Evolutionary conservation across 1,140 invertebrate species (phyloP).

Genomic region (Dysdera silvatica): DNA sequence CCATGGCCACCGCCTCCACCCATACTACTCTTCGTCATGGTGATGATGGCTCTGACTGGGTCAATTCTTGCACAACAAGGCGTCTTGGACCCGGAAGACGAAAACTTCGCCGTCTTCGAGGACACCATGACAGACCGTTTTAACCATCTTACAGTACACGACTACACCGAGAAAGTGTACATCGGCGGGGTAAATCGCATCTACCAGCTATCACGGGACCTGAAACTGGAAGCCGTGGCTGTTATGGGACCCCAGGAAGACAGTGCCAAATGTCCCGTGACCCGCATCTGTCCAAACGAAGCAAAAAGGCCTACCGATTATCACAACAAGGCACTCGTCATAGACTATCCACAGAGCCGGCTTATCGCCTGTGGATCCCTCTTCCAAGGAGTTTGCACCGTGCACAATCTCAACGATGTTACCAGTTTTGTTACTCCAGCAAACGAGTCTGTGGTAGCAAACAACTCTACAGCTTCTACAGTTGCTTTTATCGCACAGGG

Average conservation of each 20-base stretch:
- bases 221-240: constrained; percentile 66
- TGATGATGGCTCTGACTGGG: too few species aligned
- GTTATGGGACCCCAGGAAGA: constrained; percentile 84
- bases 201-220: constrained; percentile 80
- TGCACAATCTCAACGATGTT: constrained; percentile 81
- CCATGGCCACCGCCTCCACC: too few species aligned
- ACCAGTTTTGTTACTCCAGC: constrained; percentile 66
- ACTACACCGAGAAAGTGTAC: constrained; percentile 82
- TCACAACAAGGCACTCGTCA: constrained; percentile 89
- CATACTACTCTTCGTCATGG: too few species aligned
- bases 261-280: constrained; percentile 77
- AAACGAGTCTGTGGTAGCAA: constrained; percentile 84
- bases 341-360: constrained; percentile 81
- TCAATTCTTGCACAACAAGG: constrained; percentile 15
- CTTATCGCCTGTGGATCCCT: constrained; percentile 90
- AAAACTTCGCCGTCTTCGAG: constrained; percentile 33
- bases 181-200: constrained; percentile 88
- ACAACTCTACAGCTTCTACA: constrained; percentile 86
- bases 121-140: constrained; percentile 38
- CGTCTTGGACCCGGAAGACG: constrained; percentile 24
- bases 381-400: constrained; percentile 78
- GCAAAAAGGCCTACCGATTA: constrained; percentile 71
- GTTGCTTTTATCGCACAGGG: constrained; percentile 95
- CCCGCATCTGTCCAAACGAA: constrained; percentile 52
- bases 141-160: constrained; percentile 81